phyloP scores from a whole-genome alignment of 2,888 invertebrate genomes.

The Tenthredo livida region DNA sequence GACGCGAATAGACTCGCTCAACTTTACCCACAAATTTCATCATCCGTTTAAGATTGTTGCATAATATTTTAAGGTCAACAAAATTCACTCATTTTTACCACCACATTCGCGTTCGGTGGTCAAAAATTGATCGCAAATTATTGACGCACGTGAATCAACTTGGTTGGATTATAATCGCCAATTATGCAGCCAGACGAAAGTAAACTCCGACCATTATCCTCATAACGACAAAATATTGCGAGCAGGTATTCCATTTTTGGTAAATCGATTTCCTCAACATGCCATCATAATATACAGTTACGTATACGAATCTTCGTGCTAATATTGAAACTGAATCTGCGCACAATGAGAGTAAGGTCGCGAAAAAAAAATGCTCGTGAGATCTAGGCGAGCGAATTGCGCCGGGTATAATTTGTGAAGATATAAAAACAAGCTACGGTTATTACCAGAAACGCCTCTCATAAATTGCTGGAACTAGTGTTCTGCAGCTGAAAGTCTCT shows the following conservation, averaged over 20 bases:
- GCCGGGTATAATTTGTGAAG: constrained; percentile 1
- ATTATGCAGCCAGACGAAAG: neutral
- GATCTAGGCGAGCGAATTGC: neutral
- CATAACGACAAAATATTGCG: neutral
- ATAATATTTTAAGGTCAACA: neutral
- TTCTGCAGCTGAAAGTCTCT: constrained; percentile 24
- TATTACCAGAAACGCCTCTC: constrained; percentile 21
- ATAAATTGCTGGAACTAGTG: neutral
- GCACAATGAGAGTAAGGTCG: constrained; percentile 12
- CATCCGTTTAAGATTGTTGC: constrained; percentile 9
- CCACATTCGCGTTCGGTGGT: no score
- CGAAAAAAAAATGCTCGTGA: neutral
- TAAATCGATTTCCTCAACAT: neutral
- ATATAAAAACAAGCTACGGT: constrained; percentile 12
- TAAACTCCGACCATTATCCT: neutral
- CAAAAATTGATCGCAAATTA: neutral
- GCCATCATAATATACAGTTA: neutral
- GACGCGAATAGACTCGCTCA: neutral
- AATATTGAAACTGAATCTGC: neutral
- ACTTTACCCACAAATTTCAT: constrained; percentile 42
- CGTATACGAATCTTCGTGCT: neutral
- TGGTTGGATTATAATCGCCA: neutral
- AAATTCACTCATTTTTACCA: neutral
- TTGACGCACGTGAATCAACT: no score
- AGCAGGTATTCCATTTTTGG: neutral